Evolutionary conservation across 2,888 invertebrate species (phyloP).

Genomic region (Mesoligia furuncula): DNA sequence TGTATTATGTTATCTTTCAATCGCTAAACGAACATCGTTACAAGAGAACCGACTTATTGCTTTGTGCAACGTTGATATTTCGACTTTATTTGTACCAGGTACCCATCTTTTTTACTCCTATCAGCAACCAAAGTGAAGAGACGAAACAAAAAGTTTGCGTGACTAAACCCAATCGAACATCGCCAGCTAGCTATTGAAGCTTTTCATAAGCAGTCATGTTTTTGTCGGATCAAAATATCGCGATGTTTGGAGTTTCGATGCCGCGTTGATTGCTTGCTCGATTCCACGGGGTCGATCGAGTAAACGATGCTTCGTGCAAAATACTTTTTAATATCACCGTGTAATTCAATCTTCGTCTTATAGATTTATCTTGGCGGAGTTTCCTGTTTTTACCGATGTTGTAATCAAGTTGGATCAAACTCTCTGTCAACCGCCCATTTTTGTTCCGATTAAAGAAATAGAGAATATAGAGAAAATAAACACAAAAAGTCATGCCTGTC

Average conservation of each 20-base stretch:
- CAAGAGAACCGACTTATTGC: conserved; percentile 18
- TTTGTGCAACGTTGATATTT: conserved; percentile 32
- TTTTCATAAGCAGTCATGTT: conserved; percentile 60
- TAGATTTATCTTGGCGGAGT: conserved; percentile 51
- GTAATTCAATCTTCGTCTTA: conserved; percentile 46
- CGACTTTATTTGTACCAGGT: conserved; percentile 28
- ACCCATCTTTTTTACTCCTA: conserved; percentile 41
- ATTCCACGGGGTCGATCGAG: conserved; percentile 44
- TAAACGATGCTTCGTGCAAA: conserved; percentile 56
- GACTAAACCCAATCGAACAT: conserved; percentile 61
- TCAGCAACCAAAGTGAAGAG: conserved; percentile 34
- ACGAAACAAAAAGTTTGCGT: conserved; percentile 61
- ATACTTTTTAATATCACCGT: conserved; percentile 55
- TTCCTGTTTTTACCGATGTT: conserved; percentile 42
- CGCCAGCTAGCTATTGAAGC: conserved; percentile 42
- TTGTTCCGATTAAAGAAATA: conserved; percentile 14
- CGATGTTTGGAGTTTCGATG: conserved; percentile 30
- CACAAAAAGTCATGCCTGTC: background rate
- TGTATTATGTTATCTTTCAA: conserved; percentile 15
- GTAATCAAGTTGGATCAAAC: conserved; percentile 30
- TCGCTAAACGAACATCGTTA: conserved; percentile 18
- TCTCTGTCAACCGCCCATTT: conserved; percentile 1
- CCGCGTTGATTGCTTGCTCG: conserved; percentile 55
- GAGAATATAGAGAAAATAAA: background rate
- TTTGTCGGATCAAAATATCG: conserved; percentile 49